Percentiles rank a stretch among this genome's conserved stretches.
Conservation (phyloP, 1,140 invertebrate genomes). For the Ips typographus region DNA sequence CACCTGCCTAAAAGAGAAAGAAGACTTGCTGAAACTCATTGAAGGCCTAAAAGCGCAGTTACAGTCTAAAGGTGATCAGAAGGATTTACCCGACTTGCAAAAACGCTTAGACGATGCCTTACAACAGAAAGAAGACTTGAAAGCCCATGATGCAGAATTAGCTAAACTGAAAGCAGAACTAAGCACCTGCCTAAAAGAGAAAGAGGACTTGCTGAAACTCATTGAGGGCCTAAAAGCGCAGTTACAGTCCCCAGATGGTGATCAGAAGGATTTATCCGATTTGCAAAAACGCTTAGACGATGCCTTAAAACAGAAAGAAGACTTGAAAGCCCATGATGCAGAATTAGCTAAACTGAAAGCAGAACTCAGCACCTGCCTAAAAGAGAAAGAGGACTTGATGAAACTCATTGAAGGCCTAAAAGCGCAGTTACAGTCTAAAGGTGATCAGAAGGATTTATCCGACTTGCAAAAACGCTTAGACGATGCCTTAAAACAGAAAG, state of each 20-base stretch:
- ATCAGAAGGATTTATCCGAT: neutral
- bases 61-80: too few species aligned
- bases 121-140: neutral
- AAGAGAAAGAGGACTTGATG: neutral
- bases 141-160: neutral
- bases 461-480: neutral
- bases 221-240: neutral
- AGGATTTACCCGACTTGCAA: neutral
- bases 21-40: neutral
- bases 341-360: constrained; percentile 23
- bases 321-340: neutral
- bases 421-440: too few species aligned
- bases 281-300: neutral
- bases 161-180: constrained; percentile 4
- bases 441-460: neutral
- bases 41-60: constrained; percentile 3
- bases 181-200: neutral
- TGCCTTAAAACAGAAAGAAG: neutral
- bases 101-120: neutral
- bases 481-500: neutral
- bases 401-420: neutral
- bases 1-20: constrained; percentile 9
- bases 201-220: neutral
- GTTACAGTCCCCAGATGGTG: too few species aligned
- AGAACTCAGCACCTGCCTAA: neutral